Evolutionary conservation across 1,140 invertebrate species (phyloP), one percentile per base, ranked within the genome.

Genomic region (Bombus haemorrhoidalis): DNA sequence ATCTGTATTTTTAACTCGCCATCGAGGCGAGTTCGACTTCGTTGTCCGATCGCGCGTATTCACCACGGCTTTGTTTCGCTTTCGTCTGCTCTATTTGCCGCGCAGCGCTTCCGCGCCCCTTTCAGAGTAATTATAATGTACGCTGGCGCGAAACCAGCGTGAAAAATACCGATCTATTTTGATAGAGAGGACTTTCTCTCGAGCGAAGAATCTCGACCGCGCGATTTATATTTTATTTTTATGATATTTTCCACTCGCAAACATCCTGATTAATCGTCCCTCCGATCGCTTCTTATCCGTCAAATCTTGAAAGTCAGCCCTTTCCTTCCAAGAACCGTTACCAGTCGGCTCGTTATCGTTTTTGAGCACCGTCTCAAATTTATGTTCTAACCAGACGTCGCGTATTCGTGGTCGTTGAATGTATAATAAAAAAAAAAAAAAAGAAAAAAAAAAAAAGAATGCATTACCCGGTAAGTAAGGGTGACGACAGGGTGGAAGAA

Each of bases 1-100:
- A 72, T 15, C 10, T 13, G 4, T 84, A 84, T 79, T 78, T 83
- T 83, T 71, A 78, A 39, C 81, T n/a, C 13, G 80, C n/a, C 15
- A 15, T 75, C 68, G 69, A n/a, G 37, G 12, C 10, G 28, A 9
- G 22, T 74, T 47, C 15, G 62, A 41, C 32, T 10, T 34, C 32
- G 41, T 74, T 12, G n/a, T 73, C 41, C 12, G 41, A 8, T 41
- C 15, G 12, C 41, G n/a, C n/a, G 3, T 22, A 32, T 28, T 15
- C 18, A 13, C 71, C 25, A 1, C 13, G 13, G 47, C 43, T 71
- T 43, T 41, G 47, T n/a, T 71, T n/a, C 53, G n/a, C 82, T 68
- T 57, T 28, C 34, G 13, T 69, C 28, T 43, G 74, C 37, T 47
- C 73, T 41, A 68, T 41, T 69, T 74, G 12, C 13, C 34, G 25